Evolutionary conservation across 2,113 vertebrate species (phyloP), one percentile per base, ranked within the genome.

Genomic region (Ivindomyrus marchei): DNA sequence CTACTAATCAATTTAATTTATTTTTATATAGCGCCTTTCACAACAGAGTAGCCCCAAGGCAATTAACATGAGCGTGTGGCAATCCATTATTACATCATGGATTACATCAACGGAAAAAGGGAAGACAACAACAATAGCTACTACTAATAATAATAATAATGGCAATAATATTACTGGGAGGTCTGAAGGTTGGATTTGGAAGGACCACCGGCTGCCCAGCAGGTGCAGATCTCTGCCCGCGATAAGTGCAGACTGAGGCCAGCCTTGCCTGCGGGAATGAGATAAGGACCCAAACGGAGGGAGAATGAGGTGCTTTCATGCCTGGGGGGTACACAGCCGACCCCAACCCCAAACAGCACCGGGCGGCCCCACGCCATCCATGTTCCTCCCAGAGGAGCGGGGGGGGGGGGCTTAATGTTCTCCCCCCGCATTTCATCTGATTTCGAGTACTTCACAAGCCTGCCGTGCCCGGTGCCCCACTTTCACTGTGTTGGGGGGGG

Each of bases 391-490:
- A 90, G 88, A 58, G 95, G 93, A 92, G 91, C 88, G 90, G 86
- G 92, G 94, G 1, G 94, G 92, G 93, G 49, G 92, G 91, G 97
- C 97, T 97, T 97, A 97, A 95, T 95, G 95, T 42, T 85, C 45
- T 97, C 15, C 36, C 36, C 15, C 70, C 0, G 97, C 97, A 97
- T 97, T 97, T 97, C 96, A 95, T 96, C 97, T 97, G 97, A 97
- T 98, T 97, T 97, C 97, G 97, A 98, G 96, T 96, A 97, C 96
- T 97, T 98, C 95, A 96, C 96, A 95, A 95, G 97, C 97, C 97
- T 97, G 97, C 96, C 94, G 96, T 98, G 98, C 99, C 98, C 97
- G 97, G 98, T 98, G 97, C 96, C 96, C 95, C 97, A 97, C 97
- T 97, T 97, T 97, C 97, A 98, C 97, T 97, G 98, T 21, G 17